A percentile compares a stretch with the other conserved stretches of the same genome.
Evolutionary conservation across 1,140 invertebrate species (phyloP).

Genomic region (Leptinotarsa undecemlineata): DNA sequence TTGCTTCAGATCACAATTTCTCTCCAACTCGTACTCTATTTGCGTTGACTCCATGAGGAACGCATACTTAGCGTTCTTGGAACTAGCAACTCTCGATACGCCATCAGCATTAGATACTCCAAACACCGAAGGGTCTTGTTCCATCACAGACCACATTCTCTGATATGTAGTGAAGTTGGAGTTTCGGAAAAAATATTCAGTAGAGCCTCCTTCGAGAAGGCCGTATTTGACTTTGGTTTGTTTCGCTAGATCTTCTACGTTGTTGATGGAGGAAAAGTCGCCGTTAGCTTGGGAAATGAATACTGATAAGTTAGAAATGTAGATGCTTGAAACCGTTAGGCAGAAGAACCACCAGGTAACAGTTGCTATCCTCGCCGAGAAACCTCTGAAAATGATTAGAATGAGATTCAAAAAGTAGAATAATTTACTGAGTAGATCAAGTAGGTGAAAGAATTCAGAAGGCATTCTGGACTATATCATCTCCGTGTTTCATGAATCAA

Average conservation of each 20-base stretch:
- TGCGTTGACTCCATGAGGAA: slow-evolving; percentile 86
- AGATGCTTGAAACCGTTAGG: slow-evolving; percentile 92
- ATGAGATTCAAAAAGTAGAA: neutral
- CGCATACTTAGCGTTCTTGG: slow-evolving; percentile 69
- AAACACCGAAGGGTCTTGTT: slow-evolving; percentile 79
- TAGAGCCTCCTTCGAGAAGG: slow-evolving; percentile 71
- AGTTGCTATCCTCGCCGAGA: slow-evolving; percentile 75
- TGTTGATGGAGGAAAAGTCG: slow-evolving; percentile 78
- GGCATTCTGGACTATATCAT: too few species aligned
- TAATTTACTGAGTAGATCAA: too few species aligned
- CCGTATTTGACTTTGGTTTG: slow-evolving; percentile 82
- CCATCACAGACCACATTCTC: slow-evolving; percentile 77
- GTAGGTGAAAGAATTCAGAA: too few species aligned
- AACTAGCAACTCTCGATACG: slow-evolving; percentile 76
- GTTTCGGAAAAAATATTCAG: slow-evolving; percentile 70
- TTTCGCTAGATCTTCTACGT: slow-evolving; percentile 85
- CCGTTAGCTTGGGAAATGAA: slow-evolving; percentile 89
- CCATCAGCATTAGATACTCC: slow-evolving; percentile 81
- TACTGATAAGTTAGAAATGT: slow-evolving; percentile 94
- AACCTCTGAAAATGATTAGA: slow-evolving; percentile 60
- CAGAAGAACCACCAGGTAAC: slow-evolving; percentile 97
- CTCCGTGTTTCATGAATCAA: too few species aligned
- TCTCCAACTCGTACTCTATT: slow-evolving; percentile 76
- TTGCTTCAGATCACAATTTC: slow-evolving; percentile 76
- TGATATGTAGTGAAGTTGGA: slow-evolving; percentile 73